These are phyloP conservation scores for Eristalis pertinax DNA, from an alignment of 2,888 invertebrate species.

Conservation along the genomic window DNA sequence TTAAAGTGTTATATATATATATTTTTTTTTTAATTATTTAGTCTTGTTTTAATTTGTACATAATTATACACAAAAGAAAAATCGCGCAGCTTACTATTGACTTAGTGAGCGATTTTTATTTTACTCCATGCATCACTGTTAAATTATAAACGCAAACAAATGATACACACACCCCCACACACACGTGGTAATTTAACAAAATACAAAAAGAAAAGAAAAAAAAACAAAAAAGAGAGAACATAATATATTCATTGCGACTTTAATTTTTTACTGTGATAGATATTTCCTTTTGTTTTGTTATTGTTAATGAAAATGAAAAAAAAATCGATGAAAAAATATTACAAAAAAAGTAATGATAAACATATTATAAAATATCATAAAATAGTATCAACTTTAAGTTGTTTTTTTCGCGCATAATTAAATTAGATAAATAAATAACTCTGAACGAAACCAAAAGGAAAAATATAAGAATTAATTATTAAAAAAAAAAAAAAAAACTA, in stretches of 20 bases:
- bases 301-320: constrained; percentile 58
- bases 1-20: constrained; percentile 9
- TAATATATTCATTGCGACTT: constrained; percentile 74
- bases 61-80: constrained; percentile 49
- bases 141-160: constrained; percentile 51
- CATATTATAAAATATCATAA: constrained; percentile 3
- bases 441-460: constrained; percentile 64
- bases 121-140: constrained; percentile 70
- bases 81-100: constrained; percentile 34
- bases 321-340: background rate
- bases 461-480: constrained; percentile 48
- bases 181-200: constrained; percentile 29
- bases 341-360: constrained; percentile 1
- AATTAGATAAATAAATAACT: constrained; percentile 18
- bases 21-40: constrained; percentile 23
- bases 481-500: constrained; percentile 30
- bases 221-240: constrained; percentile 26
- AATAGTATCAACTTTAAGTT: constrained; percentile 42
- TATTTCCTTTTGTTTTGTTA: constrained; percentile 75
- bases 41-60: constrained; percentile 63
- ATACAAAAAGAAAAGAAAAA: constrained; percentile 17
- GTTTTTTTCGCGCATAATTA: constrained; percentile 26
- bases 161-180: constrained; percentile 11
- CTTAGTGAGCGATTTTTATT: constrained; percentile 55
- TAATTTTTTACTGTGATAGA: constrained; percentile 80